Evolutionary conservation across 2,113 vertebrate species (phyloP).

Genomic region (Corvus cornix): DNA sequence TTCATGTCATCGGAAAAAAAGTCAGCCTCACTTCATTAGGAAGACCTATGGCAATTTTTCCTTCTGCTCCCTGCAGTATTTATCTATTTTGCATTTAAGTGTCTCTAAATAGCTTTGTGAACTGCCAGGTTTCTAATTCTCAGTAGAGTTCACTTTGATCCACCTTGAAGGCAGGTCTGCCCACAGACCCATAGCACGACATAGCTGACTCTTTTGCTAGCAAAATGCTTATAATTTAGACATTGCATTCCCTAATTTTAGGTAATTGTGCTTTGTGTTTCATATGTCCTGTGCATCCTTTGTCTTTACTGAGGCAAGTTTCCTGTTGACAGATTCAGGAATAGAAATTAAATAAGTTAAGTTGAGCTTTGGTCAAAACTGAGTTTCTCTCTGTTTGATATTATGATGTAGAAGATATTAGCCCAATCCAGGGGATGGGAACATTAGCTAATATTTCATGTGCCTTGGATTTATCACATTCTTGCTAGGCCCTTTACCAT

Average conservation of each 20-base stretch:
- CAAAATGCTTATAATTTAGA: background rate
- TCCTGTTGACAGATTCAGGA: background rate
- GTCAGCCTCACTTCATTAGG: background rate
- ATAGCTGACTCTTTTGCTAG: background rate
- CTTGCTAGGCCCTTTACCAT: background rate
- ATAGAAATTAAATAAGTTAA: background rate
- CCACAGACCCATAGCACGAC: background rate
- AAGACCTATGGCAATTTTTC: background rate
- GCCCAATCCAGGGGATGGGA: background rate
- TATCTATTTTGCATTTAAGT: background rate
- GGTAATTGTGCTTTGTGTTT: background rate
- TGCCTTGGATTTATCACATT: background rate
- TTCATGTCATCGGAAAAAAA: background rate
- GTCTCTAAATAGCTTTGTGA: background rate
- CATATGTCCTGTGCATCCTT: background rate
- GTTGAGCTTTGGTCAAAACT: background rate
- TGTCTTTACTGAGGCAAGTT: background rate
- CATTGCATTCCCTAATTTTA: background rate
- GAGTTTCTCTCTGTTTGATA: background rate
- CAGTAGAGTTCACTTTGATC: background rate
- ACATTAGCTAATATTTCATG: background rate
- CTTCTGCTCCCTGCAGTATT: background rate
- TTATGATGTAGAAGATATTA: background rate
- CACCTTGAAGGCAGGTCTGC: background rate
- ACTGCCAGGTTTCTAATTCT: background rate